Evolutionary conservation across 2,797 vertebrate genomes (phyloP), one percentile per base, ranked within the genome.

Genomic region (Spizella passerina): DNA sequence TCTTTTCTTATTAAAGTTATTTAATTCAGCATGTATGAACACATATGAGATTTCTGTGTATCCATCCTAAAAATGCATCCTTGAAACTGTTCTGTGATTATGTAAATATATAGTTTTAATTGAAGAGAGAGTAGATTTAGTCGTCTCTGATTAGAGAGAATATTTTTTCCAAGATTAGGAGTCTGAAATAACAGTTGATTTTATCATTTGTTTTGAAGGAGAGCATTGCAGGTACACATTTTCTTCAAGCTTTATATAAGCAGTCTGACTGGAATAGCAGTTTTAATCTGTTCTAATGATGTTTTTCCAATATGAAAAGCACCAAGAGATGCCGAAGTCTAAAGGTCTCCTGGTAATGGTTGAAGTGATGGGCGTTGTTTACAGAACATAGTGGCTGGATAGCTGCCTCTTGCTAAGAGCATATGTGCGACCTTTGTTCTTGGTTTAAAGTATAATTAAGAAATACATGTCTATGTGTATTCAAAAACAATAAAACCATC

Each of bases 331-430:
- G 86, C 41, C 34, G 49, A 95, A 97, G 93, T 97, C 94, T 96
- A 93, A 97, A 97, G 93, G 96, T 97, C 94, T 96, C 4, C 87
- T 95, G 77, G 89, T 95, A 96, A 93, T 95, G 93, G 88, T 76
- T 5, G 44, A 96, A 95, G 76, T 89, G 89, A 93, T 94, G 95
- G 76, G 90, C 88, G 83, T 70, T 96, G 86, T 96, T 97, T 94
- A 79, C 64, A 65, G 90, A 96, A 75, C 83, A 47, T 59, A 44
- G 86, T 81, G 82, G 64, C 56, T 91, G 75, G 47, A 55, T 90
- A 77, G 73, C 78, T 94, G 90, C 87, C 34, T 86, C 63, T 82
- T 6, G 5, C 83, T 85, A 56, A 59, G 50, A 66, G 72, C 14
- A 2, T 83, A 49, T 65, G 30, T 2, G 3, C 0, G 52, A 95